Evolutionary conservation across 2,113 vertebrate genomes (phyloP).

Genomic region (Tetrax tetrax): DNA sequence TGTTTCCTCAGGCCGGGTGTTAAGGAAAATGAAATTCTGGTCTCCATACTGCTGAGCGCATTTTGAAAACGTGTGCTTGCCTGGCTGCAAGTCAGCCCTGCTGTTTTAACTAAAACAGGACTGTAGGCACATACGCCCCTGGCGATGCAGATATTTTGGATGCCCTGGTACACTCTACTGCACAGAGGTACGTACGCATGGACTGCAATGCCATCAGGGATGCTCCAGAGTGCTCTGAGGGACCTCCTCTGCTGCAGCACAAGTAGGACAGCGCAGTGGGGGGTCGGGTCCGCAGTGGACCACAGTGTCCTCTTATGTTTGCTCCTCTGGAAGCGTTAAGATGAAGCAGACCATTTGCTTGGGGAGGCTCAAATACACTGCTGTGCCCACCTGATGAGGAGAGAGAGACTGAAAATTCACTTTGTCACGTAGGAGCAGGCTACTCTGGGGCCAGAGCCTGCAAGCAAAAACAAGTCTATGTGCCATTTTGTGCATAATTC

Average conservation of each 20-base stretch:
- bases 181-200: background rate
- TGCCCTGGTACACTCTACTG: background rate
- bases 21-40: background rate
- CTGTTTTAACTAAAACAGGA: background rate
- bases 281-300: background rate
- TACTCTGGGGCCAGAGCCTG: background rate
- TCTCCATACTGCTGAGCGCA: background rate
- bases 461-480: background rate
- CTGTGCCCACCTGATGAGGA: background rate
- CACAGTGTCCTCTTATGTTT: background rate
- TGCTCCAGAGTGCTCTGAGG: background rate
- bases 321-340: background rate
- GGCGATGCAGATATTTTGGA: fast-evolving
- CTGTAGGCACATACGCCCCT: background rate
- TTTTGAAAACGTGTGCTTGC: background rate
- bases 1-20: background rate
- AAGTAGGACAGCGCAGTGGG: fast-evolving
- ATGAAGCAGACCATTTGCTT: background rate
- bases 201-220: too few relatives aligned
- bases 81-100: background rate
- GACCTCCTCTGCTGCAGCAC: background rate
- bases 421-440: background rate
- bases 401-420: background rate
- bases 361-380: background rate
- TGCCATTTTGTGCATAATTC: background rate